Evolutionary conservation across 2,888 invertebrate species (phyloP).

Genomic region (Ochropacha duplaris): DNA sequence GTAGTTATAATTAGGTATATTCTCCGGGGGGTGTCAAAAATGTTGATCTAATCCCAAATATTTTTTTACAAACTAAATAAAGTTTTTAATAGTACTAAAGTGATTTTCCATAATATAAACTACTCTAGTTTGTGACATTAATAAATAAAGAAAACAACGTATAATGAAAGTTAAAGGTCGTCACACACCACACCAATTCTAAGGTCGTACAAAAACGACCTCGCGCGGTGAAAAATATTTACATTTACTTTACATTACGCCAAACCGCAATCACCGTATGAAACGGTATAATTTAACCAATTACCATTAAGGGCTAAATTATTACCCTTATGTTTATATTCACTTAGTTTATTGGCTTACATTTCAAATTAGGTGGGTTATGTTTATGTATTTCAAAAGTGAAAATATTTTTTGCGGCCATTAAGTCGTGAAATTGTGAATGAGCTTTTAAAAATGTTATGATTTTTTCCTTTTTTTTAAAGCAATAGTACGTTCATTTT

Average conservation of each 20-base stretch:
- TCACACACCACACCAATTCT: background rate
- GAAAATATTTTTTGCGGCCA: background rate
- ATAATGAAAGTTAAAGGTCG: background rate
- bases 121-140: background rate
- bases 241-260: background rate
- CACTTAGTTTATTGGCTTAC: background rate
- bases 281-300: background rate
- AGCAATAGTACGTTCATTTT: too few relatives aligned
- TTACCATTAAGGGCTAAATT: background rate
- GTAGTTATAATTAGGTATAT: too few relatives aligned
- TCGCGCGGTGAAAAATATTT: background rate
- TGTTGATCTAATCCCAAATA: too few relatives aligned
- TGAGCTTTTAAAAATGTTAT: too few relatives aligned
- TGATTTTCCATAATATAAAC: background rate
- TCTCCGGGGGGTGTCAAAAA: too few relatives aligned
- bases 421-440: too few relatives aligned
- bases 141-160: background rate
- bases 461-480: too few relatives aligned
- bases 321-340: background rate
- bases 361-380: background rate
- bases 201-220: background rate
- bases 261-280: background rate
- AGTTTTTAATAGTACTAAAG: too few relatives aligned
- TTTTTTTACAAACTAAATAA: too few relatives aligned
- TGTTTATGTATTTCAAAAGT: background rate